phyloP scores from a whole-genome alignment of 2,797 vertebrate species.

The Cynopterus sphinx region DNA sequence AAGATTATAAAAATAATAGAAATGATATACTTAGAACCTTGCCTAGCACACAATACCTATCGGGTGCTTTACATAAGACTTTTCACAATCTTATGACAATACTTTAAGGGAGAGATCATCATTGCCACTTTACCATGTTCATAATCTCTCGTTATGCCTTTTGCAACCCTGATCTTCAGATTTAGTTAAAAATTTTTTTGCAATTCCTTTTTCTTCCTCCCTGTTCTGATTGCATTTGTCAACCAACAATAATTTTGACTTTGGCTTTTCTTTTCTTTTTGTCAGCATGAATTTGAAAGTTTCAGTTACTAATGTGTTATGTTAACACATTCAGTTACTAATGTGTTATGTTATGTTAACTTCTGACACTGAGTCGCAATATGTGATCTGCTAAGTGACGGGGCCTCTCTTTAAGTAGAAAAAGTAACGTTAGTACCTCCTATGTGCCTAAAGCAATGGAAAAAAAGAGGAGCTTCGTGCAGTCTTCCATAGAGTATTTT shows the following conservation, averaged over 20 bases:
- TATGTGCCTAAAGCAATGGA: neutral
- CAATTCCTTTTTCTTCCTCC: neutral
- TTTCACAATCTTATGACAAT: neutral
- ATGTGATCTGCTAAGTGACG: neutral
- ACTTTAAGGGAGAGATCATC: neutral
- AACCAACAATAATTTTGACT: neutral
- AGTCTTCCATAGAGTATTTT: neutral
- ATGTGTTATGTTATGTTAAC: neutral
- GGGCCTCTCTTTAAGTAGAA: neutral
- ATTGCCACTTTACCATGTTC: neutral
- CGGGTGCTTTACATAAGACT: neutral
- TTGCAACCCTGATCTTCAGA: neutral
- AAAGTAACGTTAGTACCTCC: neutral
- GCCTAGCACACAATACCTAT: neutral
- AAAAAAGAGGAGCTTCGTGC: neutral
- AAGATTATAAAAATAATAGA: neutral
- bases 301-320: neutral
- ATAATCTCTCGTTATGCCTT: neutral
- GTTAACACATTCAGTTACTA: neutral
- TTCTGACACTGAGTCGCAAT: conserved; percentile 2
- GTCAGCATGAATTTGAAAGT: neutral
- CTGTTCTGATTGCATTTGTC: neutral
- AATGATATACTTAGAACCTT: neutral
- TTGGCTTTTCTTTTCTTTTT: neutral
- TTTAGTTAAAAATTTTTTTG: neutral